Evolutionary conservation across 2,888 invertebrate genomes (phyloP), one percentile per base, ranked within the genome.

Genomic region (Trissoscelio sp.): DNA sequence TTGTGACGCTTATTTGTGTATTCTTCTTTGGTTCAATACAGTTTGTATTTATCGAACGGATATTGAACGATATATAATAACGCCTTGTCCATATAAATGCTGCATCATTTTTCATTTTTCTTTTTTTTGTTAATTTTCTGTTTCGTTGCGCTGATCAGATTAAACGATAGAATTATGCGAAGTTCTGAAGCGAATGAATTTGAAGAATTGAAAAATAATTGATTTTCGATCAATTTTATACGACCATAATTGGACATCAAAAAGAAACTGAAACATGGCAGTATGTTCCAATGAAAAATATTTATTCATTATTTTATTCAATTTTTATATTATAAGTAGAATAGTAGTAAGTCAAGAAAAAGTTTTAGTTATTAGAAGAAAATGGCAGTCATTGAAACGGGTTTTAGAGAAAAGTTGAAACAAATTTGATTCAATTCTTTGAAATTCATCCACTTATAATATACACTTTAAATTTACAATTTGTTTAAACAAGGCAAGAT

Each of bases 11-110:
- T 79, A 57, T 70, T 79, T 75, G 75, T 74, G 69, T 78, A 70
- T 58, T 72, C 46, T 51, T 53, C 42, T 39, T 18, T 73, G 64
- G 60, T 75, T 79, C 79, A 75, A 75, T 79, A 69, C 55, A 62
- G 51, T 78, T 77, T 81, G 73, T 78, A 57, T 81, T 78, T 81
- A 81, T 81, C 81, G 81, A 81, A 81, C 81, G 78, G 67, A 81
- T 78, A 69, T 75, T 70, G 70, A 82, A 79, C 75, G 70, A 74
- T 74, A 72, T 64, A 66, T 78, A n/a, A n/a, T n/a, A 77, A 67
- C 62, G 62, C 69, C 73, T 78, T 78, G 46, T 74, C 72, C 66
- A 72, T 75, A 77, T 70, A 81, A 72, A 81, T 66, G 62, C 31
- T 81, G 58, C 37, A 46, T 66, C 69, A 70, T 42, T 70, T 46